Conservation (phyloP, 2,797 vertebrate species). For the Lepus townsendii region DNA sequence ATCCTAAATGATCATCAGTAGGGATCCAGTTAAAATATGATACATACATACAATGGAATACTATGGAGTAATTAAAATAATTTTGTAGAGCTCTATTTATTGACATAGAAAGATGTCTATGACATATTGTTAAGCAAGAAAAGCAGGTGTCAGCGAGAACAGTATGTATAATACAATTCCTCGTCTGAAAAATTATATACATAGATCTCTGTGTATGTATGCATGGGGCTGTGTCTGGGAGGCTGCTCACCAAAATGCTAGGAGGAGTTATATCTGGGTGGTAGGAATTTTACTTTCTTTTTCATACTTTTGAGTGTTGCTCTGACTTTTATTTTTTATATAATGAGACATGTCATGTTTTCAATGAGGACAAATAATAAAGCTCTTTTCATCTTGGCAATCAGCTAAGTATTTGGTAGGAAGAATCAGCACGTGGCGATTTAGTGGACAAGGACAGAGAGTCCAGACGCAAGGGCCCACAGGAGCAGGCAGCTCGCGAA, state of each 20-base stretch:
- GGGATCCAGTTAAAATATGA: conserved; percentile 48
- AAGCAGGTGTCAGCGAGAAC: conserved; percentile 85
- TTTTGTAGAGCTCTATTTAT: conserved; percentile 83
- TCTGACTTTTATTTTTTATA: conserved; percentile 53
- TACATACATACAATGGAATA: conserved; percentile 71
- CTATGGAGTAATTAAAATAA: conserved; percentile 78
- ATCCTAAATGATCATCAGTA: conserved; percentile 69
- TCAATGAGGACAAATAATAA: conserved; percentile 63
- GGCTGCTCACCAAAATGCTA: conserved; percentile 81
- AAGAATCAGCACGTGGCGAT: neutral
- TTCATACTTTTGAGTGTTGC: conserved; percentile 68
- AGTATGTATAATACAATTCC: conserved; percentile 83
- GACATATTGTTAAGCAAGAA: conserved; percentile 83
- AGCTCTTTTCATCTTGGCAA: conserved; percentile 67
- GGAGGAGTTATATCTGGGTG: conserved; percentile 70
- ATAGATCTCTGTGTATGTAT: conserved; percentile 81
- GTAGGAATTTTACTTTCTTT: conserved; percentile 79
- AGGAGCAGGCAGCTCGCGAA: too few species aligned
- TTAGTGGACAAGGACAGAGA: neutral
- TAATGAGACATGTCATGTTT: conserved; percentile 53
- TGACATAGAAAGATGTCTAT: conserved; percentile 83
- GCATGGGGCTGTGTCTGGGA: conserved; percentile 80
- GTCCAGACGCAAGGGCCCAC: neutral
- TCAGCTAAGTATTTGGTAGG: conserved; percentile 32
- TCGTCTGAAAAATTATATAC: conserved; percentile 82